Conservation (phyloP, 2,888 invertebrate genomes). For the Busseola fusca region DNA sequence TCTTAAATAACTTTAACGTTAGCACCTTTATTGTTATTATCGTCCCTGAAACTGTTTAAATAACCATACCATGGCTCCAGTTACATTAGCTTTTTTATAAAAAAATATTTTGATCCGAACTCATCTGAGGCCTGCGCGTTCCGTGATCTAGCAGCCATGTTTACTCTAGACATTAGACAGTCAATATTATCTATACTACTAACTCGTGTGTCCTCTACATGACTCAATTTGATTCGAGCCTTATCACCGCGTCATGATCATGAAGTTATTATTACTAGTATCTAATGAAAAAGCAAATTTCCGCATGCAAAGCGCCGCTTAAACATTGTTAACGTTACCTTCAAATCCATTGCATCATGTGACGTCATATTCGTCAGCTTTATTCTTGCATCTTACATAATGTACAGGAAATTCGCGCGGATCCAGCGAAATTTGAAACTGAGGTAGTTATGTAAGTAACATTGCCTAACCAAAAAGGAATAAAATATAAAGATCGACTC, state of each 20-base stretch:
- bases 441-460: conserved; percentile 31
- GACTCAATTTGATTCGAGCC: conserved; percentile 69
- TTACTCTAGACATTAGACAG: conserved; percentile 78
- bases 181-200: conserved; percentile 70
- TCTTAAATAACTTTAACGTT: conserved; percentile 18
- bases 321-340: conserved; percentile 37
- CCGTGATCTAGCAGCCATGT: conserved; percentile 75
- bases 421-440: conserved; percentile 30
- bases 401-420: conserved; percentile 7
- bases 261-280: conserved; percentile 57
- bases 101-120: conserved; percentile 53
- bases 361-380: conserved; percentile 19
- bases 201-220: conserved; percentile 73
- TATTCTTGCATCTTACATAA: conserved; percentile 38
- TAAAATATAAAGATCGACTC: conserved; percentile 42
- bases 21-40: conserved; percentile 23
- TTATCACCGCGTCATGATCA: conserved; percentile 66
- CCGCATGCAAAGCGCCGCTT: conserved; percentile 28
- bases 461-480: conserved; percentile 33
- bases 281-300: conserved; percentile 54
- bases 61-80: conserved; percentile 9
- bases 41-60: conserved; percentile 15
- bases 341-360: conserved; percentile 24
- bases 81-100: conserved; percentile 36
- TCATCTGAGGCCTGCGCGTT: conserved; percentile 62